Base-by-base conservation (phyloP, 2,113 vertebrate genomes). In the Caretta caretta region DNA sequence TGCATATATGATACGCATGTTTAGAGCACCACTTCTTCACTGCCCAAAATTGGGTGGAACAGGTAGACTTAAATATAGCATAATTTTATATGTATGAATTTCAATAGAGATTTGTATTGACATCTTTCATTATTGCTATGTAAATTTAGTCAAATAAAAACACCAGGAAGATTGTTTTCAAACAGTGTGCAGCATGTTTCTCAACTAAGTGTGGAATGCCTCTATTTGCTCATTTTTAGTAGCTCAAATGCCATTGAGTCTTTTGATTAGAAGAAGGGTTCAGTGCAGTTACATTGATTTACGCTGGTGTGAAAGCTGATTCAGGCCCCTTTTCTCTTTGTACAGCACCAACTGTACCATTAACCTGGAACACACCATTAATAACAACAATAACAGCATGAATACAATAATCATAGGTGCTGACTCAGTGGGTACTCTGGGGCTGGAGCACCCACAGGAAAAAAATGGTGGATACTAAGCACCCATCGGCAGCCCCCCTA, bases 261-360 rank as follows among this genome's bases (percentile, higher is more conserved):
- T 85, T 91, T 90, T 84, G 46, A 65, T 62, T 89, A 65, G 76
- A 94, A 83, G 65, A 3, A 96, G 92, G 84, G 93, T 76, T 90
- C 42, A 53, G 24, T 25, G 54, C 24, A 25, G 31, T 35, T 35
- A 14, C 62, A 17, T n/a, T 65, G 16, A 65, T 65, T 8, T 65
- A 65, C 16, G 3, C 14, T 65, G 62, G 14, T 65, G 62, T 35
- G 29, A 62, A 65, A 65, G 7, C 29, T 35, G 62, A 17, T 38
- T 69, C 65, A 69, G 17, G 65, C 65, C 35, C 8, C 35, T 69
- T 69, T 69, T n/a, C 16, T 38, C 65, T 69, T 38, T 69, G 57
- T 62, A 12, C 57, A 62, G 29, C 62, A n/a, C 31, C 14, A 35
- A 16, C 13, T 31, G 31, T 65, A 35, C 62, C 35, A 38, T 69